Evolutionary conservation across 2,113 vertebrate species (phyloP), one percentile per base, ranked within the genome.

Genomic region (Spheniscus mendiculus): DNA sequence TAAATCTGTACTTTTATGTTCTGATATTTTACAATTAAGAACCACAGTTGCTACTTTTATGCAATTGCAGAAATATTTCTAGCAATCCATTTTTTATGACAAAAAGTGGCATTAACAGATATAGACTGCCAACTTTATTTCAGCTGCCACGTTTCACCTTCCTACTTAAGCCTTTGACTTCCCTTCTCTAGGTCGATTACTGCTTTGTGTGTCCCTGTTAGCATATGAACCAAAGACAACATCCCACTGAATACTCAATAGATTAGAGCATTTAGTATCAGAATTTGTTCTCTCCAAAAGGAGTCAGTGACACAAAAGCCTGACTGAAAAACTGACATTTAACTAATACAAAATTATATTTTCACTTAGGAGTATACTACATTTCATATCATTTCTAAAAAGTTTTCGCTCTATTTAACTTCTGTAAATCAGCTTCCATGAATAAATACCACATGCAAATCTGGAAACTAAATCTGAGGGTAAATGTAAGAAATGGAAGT

Each of bases 401-500:
- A 11, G 7, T 70, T 85, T 72, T 72, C 87, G 16, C 10, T 87
- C 22, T 44, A 9, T 25, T 83, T 58, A 61, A 70, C 38, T 49
- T 77, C 16, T 32, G 13, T 21, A 82, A 88, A 90, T 66, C 5
- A 93, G 76, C 17, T 58, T 25, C 63, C 52, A 81, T 77, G 23
- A 98, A 90, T 85, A 96, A 97, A 96, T 84, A 91, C 16, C 93
- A 78, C 66, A 73, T 40, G 91, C 66, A 96, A 93, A 95, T 87
- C 91, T 80, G 58, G 78, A 96, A 98, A 95, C 22, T 94, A 95
- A 97, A 97, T 92, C 45, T 62, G 58, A 95, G 16, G 18, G 32
- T 82, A 94, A 93, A 94, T 45, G 29, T 89, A 96, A 95, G 97
- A 97, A 97, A 87, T n/a, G 25, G 84, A 97, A 97, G 71, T 34